Conservation (phyloP, 2,797 vertebrate species). For the Peromyscus nudipes region DNA sequence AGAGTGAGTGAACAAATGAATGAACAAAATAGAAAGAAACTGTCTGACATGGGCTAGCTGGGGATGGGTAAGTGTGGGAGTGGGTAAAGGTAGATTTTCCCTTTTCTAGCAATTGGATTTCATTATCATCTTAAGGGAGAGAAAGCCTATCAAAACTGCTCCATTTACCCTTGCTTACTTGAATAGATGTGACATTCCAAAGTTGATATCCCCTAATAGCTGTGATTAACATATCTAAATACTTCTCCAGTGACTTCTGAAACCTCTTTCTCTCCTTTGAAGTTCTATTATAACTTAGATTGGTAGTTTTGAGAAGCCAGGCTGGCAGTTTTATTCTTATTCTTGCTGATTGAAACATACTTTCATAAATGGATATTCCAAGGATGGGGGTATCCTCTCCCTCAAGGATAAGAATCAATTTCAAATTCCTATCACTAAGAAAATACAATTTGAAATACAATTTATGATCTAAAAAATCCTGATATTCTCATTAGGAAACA, state of each 20-base stretch:
- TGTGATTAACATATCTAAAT: conserved; percentile 78
- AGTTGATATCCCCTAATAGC: conserved; percentile 79
- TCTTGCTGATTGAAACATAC: conserved; percentile 67
- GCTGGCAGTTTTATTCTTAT: conserved; percentile 65
- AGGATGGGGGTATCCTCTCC: background rate
- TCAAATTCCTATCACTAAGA: conserved; percentile 63
- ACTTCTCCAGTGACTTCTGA: conserved; percentile 71
- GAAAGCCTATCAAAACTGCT: conserved; percentile 65
- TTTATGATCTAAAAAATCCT: conserved; percentile 53
- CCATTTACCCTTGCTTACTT: conserved; percentile 74
- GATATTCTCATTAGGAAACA: conserved; percentile 41
- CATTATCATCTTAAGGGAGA: conserved; percentile 67
- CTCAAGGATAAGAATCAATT: conserved; percentile 51
- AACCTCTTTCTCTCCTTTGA: conserved; percentile 76
- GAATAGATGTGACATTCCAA: conserved; percentile 78
- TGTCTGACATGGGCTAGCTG: background rate
- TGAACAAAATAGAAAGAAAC: background rate
- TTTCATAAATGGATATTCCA: conserved; percentile 58
- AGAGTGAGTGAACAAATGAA: conserved; percentile 32
- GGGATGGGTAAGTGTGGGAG: background rate
- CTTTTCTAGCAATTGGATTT: conserved; percentile 54
- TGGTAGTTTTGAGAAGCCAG: conserved; percentile 51
- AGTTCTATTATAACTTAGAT: conserved; percentile 68
- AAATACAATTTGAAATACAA: conserved; percentile 71
- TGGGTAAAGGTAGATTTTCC: background rate